phyloP scores from a whole-genome alignment of 1,140 invertebrate species.

The Drosophila kohkoa region DNA sequence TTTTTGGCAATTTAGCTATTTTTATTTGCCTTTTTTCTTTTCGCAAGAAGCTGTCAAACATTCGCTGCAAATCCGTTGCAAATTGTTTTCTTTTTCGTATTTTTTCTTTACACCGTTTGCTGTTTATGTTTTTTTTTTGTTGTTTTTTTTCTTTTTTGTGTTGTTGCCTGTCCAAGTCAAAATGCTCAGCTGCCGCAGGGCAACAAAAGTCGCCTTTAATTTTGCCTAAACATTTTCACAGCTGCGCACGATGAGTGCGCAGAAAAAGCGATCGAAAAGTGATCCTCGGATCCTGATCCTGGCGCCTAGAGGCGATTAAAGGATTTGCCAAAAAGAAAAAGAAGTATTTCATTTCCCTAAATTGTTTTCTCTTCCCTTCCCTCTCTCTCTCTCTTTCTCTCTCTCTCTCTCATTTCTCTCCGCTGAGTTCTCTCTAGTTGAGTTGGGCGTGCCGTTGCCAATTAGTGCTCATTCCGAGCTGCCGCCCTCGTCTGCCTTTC shows the following conservation, averaged over 20 bases:
- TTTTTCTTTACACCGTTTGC: not conserved
- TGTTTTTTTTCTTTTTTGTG: not conserved
- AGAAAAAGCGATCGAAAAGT: conserved; percentile 11
- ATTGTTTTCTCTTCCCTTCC: not conserved
- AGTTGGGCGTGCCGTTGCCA: conserved; percentile 54
- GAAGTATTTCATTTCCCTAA: too few relatives aligned
- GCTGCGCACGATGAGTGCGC: conserved; percentile 47
- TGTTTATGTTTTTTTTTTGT: not conserved
- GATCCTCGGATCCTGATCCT: conserved; percentile 26
- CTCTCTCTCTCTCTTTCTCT: not conserved
- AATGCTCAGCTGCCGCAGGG: not conserved
- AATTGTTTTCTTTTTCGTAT: not conserved
- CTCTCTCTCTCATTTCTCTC: conserved; percentile 8
- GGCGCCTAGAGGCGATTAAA: conserved; percentile 72
- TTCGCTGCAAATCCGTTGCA: too few relatives aligned
- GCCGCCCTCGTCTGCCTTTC: conserved; percentile 9
- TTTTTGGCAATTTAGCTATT: too few relatives aligned
- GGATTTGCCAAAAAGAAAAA: conserved; percentile 62
- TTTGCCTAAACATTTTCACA: conserved; percentile 51
- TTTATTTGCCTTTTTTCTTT: too few relatives aligned
- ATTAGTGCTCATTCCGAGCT: conserved; percentile 49
- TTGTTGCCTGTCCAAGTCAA: not conserved
- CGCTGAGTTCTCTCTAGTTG: not conserved
- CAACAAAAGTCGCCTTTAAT: conserved; percentile 1
- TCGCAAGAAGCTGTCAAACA: too few relatives aligned